These are phyloP conservation scores for Amphipyra tragopoginis DNA, from an alignment of 2,888 invertebrate species.

Conservation along the genomic window DNA sequence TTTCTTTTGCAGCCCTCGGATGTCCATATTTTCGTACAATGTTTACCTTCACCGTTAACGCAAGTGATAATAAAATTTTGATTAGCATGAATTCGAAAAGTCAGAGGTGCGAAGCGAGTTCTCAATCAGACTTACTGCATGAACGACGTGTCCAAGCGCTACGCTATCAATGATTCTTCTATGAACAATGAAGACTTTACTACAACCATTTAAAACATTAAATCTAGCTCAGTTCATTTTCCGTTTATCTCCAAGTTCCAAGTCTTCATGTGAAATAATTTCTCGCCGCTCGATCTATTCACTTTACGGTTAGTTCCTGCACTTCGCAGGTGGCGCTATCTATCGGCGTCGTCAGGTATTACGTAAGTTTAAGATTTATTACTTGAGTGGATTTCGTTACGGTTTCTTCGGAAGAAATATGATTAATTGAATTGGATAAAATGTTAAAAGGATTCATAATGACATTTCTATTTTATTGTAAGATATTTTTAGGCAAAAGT, in stretches of 20 bases:
- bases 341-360: slow-evolving; percentile 48
- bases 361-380: slow-evolving; percentile 54
- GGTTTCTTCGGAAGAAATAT: slow-evolving; percentile 20
- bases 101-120: too few relatives aligned
- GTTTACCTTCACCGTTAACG: too few relatives aligned
- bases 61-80: too few relatives aligned
- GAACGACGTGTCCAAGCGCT: too few relatives aligned
- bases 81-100: too few relatives aligned
- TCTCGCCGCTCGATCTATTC: slow-evolving; percentile 44
- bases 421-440: slow-evolving; percentile 47
- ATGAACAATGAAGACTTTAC: too few relatives aligned
- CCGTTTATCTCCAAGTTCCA: slow-evolving; percentile 17
- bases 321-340: slow-evolving; percentile 49
- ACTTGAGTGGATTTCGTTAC: slow-evolving; percentile 43
- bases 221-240: background rate
- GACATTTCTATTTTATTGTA: slow-evolving; percentile 4
- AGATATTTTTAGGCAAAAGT: too few relatives aligned
- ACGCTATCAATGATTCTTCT: too few relatives aligned
- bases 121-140: too few relatives aligned
- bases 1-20: too few relatives aligned
- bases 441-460: slow-evolving; percentile 27
- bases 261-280: slow-evolving; percentile 37
- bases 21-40: too few relatives aligned
- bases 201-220: background rate
- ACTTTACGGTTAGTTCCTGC: slow-evolving; percentile 46